A percentile compares a stretch with the other conserved stretches of the same genome.
These are phyloP conservation scores for Trichogramma pretiosum DNA, from an alignment of 1,140 invertebrate genomes.

Conservation along the genomic window DNA sequence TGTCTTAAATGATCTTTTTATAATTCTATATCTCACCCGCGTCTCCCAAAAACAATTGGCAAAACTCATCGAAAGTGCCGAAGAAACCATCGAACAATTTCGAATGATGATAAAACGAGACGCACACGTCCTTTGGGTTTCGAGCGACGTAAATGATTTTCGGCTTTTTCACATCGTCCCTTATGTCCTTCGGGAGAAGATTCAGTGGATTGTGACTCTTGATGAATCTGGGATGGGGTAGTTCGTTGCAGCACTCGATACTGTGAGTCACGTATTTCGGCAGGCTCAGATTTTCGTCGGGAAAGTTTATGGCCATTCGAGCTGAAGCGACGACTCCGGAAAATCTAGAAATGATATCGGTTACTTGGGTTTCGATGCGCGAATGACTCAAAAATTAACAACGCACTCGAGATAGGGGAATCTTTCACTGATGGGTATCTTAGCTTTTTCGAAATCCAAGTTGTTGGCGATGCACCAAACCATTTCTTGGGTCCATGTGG, in stretches of 20 bases:
- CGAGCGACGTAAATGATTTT: conserved; percentile 69
- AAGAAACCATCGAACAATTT: conserved; percentile 50
- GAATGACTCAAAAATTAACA: neutral
- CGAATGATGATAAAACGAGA: conserved; percentile 67
- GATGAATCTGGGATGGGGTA: conserved; percentile 51
- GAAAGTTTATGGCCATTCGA: neutral
- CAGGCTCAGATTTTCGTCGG: conserved; percentile 12
- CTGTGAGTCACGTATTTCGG: conserved; percentile 38
- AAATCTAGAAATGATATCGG: neutral
- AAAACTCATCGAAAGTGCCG: conserved; percentile 57
- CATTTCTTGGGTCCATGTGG: conserved; percentile 55
- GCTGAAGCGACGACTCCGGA: neutral
- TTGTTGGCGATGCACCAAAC: conserved; percentile 48
- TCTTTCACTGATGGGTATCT: conserved; percentile 23
- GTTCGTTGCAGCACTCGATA: conserved; percentile 33
- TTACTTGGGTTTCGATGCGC: neutral
- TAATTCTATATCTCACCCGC: conserved; percentile 13
- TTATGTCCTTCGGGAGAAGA: neutral
- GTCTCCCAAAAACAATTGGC: conserved; percentile 49
- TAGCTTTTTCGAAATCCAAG: conserved; percentile 44
- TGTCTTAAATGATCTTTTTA: neutral
- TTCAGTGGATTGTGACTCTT: conserved; percentile 60
- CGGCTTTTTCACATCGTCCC: conserved; percentile 27
- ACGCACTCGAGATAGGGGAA: conserved; percentile 31
- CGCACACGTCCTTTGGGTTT: conserved; percentile 71